Percentiles rank a stretch among this genome's conserved stretches.
These are phyloP conservation scores for Semotilus atromaculatus DNA, from an alignment of 2,797 vertebrate genomes.

Conservation along the genomic window DNA sequence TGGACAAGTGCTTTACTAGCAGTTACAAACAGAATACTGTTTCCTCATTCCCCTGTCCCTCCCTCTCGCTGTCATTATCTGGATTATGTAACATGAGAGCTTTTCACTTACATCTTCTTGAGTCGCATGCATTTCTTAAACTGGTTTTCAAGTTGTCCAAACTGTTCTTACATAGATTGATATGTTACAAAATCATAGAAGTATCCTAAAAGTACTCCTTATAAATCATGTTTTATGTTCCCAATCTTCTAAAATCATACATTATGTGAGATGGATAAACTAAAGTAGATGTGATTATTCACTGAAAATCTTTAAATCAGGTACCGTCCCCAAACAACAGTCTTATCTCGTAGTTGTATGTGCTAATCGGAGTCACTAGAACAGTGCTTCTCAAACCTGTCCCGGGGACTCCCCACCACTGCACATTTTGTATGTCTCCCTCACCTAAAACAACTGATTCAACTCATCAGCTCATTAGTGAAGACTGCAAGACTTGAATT, in stretches of 20 bases:
- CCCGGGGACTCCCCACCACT: too few relatives aligned
- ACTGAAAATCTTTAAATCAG: background rate
- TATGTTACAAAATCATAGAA: background rate
- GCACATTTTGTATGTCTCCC: background rate
- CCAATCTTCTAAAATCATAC: background rate
- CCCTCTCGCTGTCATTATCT: background rate
- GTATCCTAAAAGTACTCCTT: background rate
- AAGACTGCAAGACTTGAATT: background rate
- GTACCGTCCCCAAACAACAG: background rate
- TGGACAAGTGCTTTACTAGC: background rate
- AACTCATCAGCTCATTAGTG: background rate
- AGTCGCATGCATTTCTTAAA: background rate
- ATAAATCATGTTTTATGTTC: background rate
- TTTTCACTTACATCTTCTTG: background rate
- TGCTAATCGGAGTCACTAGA: background rate
- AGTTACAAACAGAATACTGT: conserved; percentile 28
- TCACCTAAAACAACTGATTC: too few relatives aligned
- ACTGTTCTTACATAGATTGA: background rate
- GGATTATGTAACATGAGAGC: background rate
- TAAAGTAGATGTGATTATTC: background rate
- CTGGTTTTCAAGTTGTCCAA: background rate
- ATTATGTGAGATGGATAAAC: background rate
- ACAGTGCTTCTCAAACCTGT: too few relatives aligned
- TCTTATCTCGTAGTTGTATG: background rate
- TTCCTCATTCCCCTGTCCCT: conserved; percentile 1